phyloP scores from a whole-genome alignment of 2,113 vertebrate species.

The Embiotoca jacksoni region DNA sequence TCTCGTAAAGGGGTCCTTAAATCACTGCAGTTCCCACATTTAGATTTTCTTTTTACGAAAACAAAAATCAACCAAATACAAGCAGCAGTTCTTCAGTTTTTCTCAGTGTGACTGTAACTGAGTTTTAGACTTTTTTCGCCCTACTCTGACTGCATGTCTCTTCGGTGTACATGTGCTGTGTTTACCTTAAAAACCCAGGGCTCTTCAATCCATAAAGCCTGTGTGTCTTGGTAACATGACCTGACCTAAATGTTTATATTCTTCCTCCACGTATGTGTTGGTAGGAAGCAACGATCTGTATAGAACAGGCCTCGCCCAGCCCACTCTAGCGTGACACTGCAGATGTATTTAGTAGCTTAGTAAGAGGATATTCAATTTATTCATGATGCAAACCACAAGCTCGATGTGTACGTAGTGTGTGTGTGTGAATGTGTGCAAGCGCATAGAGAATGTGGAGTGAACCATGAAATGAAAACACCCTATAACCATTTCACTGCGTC shows the following conservation, averaged over 20 bases:
- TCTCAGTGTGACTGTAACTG: neutral
- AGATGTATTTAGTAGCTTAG: conserved; percentile 74
- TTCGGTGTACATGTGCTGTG: neutral
- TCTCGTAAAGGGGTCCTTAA: too few relatives aligned
- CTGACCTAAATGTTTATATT: conserved; percentile 53
- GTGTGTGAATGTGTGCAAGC: conserved; percentile 37
- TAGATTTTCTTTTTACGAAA: neutral
- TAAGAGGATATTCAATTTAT: conserved; percentile 79
- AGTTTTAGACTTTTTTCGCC: neutral
- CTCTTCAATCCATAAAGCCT: neutral
- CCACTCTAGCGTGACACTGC: conserved; percentile 61
- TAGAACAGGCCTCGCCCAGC: conserved; percentile 31
- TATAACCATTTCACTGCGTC: conserved; percentile 76
- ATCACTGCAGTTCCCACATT: too few relatives aligned
- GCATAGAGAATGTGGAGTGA: conserved; percentile 69
- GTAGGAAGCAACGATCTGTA: conserved; percentile 40
- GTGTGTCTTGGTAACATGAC: conserved; percentile 20
- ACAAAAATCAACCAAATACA: neutral
- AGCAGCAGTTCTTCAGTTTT: too few relatives aligned
- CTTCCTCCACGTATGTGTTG: conserved; percentile 30
- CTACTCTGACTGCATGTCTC: neutral
- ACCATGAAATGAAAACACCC: conserved; percentile 82
- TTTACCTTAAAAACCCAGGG: conserved; percentile 5
- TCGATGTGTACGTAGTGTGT: conserved; percentile 41
- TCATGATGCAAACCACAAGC: conserved; percentile 78